Evolutionary conservation across 2,888 invertebrate genomes (phyloP), one percentile per base, ranked within the genome.

Genomic region (Tinea pellionella): DNA sequence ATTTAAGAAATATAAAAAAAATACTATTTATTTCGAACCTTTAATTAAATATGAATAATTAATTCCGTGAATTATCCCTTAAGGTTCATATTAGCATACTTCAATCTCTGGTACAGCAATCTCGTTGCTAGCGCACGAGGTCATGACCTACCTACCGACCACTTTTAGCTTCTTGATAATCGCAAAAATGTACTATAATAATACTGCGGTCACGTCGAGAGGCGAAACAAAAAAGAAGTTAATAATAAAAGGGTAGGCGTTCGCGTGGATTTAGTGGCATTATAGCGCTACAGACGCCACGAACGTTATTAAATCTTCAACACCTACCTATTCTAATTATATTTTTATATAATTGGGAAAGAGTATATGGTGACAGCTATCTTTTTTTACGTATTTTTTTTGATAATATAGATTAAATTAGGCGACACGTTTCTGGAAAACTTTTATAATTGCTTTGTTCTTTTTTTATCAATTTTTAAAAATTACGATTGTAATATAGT

Each of bases 271-370:
- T 69, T 67, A 65, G 62, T 57, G 64, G 69, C 63, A 66, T 68
- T 68, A 67, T 66, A 65, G 64, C 64, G 64, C 24, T 47, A 47
- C 59, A 42, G 59, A 29, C 64, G 64, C 67, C 64, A 65, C 64
- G 65, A 61, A 64, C 67, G 66, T 68, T 68, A 69, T 68, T 68
- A 67, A 68, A 68, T 63, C 29, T 59, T 32, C 56, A 24, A n/a
- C 32, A 30, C 16, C 37, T 37, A n/a, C 24, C 29, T 6, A n/a
- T 19, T 56, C 56, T 24, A 9, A 41, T 41, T 32, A 32, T 32
- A 32, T 9, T 32, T 9, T 7, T 9, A 32, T 9, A 32, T 7
- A 32, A 11, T 32, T 9, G 11, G 32, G 11, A 32, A 9, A 32
- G 7, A 32, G 11, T 11, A 32, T 7, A 32, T 11, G 11, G 7